Evolutionary conservation across 2,797 vertebrate species (phyloP).

Genomic region (Halcyon leucocephala): DNA sequence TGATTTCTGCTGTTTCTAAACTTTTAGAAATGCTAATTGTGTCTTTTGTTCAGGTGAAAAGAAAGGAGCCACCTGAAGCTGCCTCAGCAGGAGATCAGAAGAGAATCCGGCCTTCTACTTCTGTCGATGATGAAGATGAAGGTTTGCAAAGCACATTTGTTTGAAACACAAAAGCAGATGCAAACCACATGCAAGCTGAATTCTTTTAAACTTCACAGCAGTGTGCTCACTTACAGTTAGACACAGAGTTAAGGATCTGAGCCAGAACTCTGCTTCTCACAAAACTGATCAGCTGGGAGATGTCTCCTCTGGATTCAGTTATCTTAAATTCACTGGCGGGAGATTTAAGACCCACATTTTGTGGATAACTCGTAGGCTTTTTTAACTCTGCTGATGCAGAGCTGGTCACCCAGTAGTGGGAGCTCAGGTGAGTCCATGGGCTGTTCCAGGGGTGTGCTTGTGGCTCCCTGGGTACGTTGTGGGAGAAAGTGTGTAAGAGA

Average conservation of each 20-base stretch:
- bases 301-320: constrained; percentile 8
- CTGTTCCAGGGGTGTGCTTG: background rate
- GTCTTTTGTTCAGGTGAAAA: constrained; percentile 88
- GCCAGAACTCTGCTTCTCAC: background rate
- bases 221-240: background rate
- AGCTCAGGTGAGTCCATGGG: constrained; percentile 9
- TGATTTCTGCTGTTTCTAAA: constrained; percentile 47
- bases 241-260: constrained; percentile 18
- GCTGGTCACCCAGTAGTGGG: constrained; percentile 40
- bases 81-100: constrained; percentile 89
- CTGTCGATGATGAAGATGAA: constrained; percentile 96
- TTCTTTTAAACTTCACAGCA: constrained; percentile 41
- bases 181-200: constrained; percentile 9
- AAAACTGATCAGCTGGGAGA: constrained; percentile 1
- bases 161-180: constrained; percentile 25
- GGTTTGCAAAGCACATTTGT: constrained; percentile 76
- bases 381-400: constrained; percentile 1
- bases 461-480: rapidly evolving
- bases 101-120: constrained; percentile 91
- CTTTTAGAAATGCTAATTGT: constrained; percentile 64
- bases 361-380: background rate
- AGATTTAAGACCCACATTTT: background rate
- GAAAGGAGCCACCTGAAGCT: constrained; percentile 95
- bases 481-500: background rate
- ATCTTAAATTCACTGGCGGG: background rate